Base-by-base conservation (phyloP, 2,888 invertebrate genomes). In the Nudaria mundana region DNA sequence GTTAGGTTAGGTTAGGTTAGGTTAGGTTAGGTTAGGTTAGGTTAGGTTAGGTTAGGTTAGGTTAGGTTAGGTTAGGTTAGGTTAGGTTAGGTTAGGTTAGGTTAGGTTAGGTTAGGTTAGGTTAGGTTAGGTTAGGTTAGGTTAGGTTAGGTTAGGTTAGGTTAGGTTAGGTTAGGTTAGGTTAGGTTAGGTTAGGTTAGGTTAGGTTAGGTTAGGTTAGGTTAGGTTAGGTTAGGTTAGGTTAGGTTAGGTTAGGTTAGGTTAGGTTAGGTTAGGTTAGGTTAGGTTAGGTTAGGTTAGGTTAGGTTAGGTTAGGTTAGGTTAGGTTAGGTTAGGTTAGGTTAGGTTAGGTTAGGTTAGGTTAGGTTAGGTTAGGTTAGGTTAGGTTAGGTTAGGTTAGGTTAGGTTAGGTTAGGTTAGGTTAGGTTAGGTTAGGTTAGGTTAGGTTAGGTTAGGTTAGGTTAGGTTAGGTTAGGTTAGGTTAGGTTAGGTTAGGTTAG, bases 41-140 rank as follows among this genome's bases (percentile, higher is more conserved):
- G 24, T 24, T 24, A 24, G 24, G 24, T 24, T 24, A 24, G 24
- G 24, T 24, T 24, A 34, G 34, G 34, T 34, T 40, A 34, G 33
- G 40, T 40, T 34, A 34, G 40, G 33, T 33, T 40, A 40, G 40
- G 40, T 40, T 40, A 29, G 33, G 29, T 30, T 37, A 37, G 32
- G 37, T 41, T 41, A 41, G 41, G 41, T 41, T 41, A 41, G 41
- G 41, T 41, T 41, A 41, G 41, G 41, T 41, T 41, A 38, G 38
- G 40, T 38, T 38, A 39, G 39, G 39, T 39, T 39, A 39, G 39
- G 39, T 39, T 39, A 39, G 39, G 39, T 39, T 39, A 39, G 39
- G 39, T 39, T 39, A 39, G 39, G 39, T 39, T 39, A 39, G 39
- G 39, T 39, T 39, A 39, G 39, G 39, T 39, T 39, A 39, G 39